phyloP scores from a whole-genome alignment of 2,888 invertebrate species.

The Euproctis similis region DNA sequence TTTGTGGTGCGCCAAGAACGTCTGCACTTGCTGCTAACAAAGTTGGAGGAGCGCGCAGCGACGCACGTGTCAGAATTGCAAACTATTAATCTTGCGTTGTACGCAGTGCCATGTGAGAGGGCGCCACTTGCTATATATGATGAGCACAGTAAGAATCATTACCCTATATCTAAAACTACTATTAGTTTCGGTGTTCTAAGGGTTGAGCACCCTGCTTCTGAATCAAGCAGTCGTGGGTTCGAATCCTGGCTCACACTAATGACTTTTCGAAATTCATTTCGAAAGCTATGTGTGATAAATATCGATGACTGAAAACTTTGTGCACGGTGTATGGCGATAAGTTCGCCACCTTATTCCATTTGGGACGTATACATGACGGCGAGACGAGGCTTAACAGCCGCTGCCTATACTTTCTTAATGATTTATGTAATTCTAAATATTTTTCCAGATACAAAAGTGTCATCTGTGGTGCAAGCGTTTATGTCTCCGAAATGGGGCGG shows the following conservation, averaged over 20 bases:
- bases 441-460: constrained; percentile 14
- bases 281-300: too few relatives aligned
- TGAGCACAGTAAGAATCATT: constrained; percentile 38
- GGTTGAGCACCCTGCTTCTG: too few relatives aligned
- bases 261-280: too few relatives aligned
- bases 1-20: constrained; percentile 81
- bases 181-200: not conserved
- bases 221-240: too few relatives aligned
- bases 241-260: too few relatives aligned
- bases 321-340: too few relatives aligned
- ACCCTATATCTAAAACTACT: too few relatives aligned
- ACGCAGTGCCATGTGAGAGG: constrained; percentile 83
- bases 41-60: constrained; percentile 90
- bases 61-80: constrained; percentile 88
- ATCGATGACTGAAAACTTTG: too few relatives aligned
- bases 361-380: too few relatives aligned
- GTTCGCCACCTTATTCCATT: too few relatives aligned
- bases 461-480: constrained; percentile 79
- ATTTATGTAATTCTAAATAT: not conserved
- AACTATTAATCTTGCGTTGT: constrained; percentile 89
- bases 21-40: constrained; percentile 88
- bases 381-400: too few relatives aligned
- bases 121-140: constrained; percentile 85
- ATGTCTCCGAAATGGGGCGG: constrained; percentile 94
- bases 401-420: too few relatives aligned